Percentiles rank a stretch among this genome's conserved stretches.
Evolutionary conservation across 2,797 vertebrate species (phyloP).

Genomic region (Alca torda): DNA sequence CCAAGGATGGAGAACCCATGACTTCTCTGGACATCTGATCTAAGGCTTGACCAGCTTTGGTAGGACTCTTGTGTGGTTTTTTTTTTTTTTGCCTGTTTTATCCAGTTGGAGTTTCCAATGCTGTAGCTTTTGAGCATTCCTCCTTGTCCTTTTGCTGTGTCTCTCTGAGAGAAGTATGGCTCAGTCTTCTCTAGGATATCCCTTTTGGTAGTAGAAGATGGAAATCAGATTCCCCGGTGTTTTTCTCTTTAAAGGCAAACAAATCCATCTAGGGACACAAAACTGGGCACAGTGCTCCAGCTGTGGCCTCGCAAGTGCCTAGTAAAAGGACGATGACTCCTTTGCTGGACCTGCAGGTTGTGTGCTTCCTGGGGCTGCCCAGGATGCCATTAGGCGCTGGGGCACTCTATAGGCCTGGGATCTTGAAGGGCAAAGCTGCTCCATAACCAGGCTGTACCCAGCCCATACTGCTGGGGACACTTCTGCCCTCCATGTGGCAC

Average conservation of each 20-base stretch:
- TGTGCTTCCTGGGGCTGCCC: not conserved
- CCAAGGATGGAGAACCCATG: not conserved
- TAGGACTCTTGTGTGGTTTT: too few species aligned
- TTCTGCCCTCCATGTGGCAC: not conserved
- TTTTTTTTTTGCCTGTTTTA: not conserved
- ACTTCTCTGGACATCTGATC: not conserved
- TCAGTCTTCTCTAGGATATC: not conserved
- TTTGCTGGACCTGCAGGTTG: not conserved
- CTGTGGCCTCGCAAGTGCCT: not conserved
- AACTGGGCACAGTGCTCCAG: not conserved
- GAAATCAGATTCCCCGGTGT: not conserved
- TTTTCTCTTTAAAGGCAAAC: not conserved
- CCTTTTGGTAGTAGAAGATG: not conserved
- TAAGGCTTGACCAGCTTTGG: not conserved
- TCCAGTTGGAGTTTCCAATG: not conserved
- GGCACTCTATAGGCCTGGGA: not conserved
- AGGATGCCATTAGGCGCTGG: not conserved
- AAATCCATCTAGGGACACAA: not conserved
- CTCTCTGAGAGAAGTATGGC: not conserved
- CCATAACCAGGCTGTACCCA: not conserved
- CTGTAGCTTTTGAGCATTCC: not conserved
- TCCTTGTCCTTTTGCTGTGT: not conserved
- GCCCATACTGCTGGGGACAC: not conserved
- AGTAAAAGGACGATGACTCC: not conserved
- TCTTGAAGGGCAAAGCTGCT: rapidly evolving